Percentiles rank a stretch among this genome's conserved stretches.
Conservation (phyloP, 2,113 vertebrate species). For the Tiliqua scincoides region DNA sequence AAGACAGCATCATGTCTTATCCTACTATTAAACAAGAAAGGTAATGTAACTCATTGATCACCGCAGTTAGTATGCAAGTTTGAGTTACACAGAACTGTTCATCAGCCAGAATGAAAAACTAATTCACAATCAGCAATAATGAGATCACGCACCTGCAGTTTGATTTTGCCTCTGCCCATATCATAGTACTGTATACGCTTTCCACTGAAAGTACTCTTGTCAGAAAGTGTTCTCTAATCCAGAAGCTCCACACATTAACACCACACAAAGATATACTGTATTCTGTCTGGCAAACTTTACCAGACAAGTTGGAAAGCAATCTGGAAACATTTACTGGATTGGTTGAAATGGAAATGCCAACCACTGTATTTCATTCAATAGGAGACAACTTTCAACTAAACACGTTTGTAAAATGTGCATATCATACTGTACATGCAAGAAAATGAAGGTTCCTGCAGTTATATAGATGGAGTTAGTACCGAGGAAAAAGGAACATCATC, state of each 20-base stretch:
- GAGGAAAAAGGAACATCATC: slow-evolving; percentile 3
- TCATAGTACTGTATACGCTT: slow-evolving; percentile 14
- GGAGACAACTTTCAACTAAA: slow-evolving; percentile 46
- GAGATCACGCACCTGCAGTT: not conserved
- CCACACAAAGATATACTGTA: slow-evolving; percentile 70
- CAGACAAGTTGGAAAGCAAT: slow-evolving; percentile 68
- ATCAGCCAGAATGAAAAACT: not conserved
- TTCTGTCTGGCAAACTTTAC: slow-evolving; percentile 69
- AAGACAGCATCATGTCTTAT: not conserved
- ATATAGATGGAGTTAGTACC: not conserved
- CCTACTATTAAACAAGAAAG: not conserved
- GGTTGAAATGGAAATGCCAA: slow-evolving; percentile 61
- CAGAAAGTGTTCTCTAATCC: slow-evolving; percentile 52
- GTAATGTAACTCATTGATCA: not conserved
- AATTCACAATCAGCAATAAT: not conserved
- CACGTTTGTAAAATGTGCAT: slow-evolving; percentile 38
- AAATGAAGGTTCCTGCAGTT: slow-evolving; percentile 24
- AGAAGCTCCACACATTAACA: slow-evolving; percentile 71
- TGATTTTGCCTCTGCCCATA: slow-evolving; percentile 1
- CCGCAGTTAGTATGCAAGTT: not conserved
- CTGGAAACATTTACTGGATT: slow-evolving; percentile 74
- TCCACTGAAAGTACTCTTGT: slow-evolving; percentile 41
- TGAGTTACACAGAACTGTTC: not conserved
- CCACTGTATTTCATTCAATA: slow-evolving; percentile 64
- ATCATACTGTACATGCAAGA: slow-evolving; percentile 49